These are phyloP conservation scores for Selenia dentaria DNA, from an alignment of 2,888 invertebrate species.

Conservation along the genomic window DNA sequence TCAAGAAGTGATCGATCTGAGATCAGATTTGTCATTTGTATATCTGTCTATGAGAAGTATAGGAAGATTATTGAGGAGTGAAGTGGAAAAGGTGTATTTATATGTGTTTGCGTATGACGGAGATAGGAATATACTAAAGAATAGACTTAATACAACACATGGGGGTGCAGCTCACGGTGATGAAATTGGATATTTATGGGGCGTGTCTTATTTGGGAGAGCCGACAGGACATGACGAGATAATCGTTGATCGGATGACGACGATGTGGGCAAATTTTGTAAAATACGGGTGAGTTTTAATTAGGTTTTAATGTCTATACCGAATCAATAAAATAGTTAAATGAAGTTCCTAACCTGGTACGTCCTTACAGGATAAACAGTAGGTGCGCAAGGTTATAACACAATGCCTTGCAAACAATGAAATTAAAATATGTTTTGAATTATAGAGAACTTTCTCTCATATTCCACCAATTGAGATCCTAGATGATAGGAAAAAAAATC, in stretches of 20 bases:
- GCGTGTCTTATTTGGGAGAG: slow-evolving; percentile 21
- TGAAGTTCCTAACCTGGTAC: too few species aligned
- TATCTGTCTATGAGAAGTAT: slow-evolving; percentile 42
- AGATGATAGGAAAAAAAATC: too few species aligned
- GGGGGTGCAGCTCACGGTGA: slow-evolving; percentile 46
- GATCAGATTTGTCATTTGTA: slow-evolving; percentile 43
- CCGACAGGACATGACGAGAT: slow-evolving; percentile 38
- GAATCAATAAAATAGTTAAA: too few species aligned
- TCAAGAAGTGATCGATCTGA: slow-evolving; percentile 36
- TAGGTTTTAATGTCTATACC: too few species aligned
- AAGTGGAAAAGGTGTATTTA: slow-evolving; percentile 35
- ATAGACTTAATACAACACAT: slow-evolving; percentile 30
- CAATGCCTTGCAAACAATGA: too few species aligned
- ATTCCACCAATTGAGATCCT: too few species aligned
- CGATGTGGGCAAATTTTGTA: slow-evolving; percentile 49
- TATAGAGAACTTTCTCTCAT: too few species aligned
- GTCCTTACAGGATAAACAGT: too few species aligned
- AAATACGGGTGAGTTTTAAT: slow-evolving; percentile 45
- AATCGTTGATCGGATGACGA: slow-evolving; percentile 40
- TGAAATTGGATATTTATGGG: slow-evolving; percentile 50
- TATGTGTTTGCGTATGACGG: slow-evolving; percentile 49
- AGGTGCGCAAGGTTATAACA: too few species aligned
- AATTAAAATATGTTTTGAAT: too few species aligned
- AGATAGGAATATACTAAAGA: slow-evolving; percentile 36
- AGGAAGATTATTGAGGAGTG: slow-evolving; percentile 34